Percentiles rank a stretch among this genome's conserved stretches.
Evolutionary conservation across 1,140 invertebrate genomes (phyloP).

Genomic region (Bombus waltoni): DNA sequence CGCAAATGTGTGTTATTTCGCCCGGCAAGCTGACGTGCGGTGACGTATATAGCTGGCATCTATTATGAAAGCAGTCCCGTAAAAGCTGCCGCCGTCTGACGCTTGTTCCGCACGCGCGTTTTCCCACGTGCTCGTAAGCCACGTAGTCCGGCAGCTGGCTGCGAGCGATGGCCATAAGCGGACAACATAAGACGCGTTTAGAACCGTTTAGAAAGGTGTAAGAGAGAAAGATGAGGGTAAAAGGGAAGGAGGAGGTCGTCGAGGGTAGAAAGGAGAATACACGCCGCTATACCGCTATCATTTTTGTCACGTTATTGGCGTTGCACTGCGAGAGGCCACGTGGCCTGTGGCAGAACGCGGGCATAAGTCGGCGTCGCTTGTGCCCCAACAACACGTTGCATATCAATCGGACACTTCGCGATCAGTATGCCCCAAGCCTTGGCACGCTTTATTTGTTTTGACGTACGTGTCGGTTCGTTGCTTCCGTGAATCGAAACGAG

Average conservation of each 20-base stretch:
- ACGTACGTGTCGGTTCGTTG: conserved; percentile 44
- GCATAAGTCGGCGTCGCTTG: conserved; percentile 33
- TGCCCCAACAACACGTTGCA: neutral
- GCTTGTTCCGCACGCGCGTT: conserved; percentile 75
- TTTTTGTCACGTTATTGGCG: conserved; percentile 50
- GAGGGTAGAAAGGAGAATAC: conserved; percentile 12
- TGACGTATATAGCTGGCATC: conserved; percentile 68
- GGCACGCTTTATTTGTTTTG: conserved; percentile 60
- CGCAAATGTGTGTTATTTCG: conserved; percentile 80
- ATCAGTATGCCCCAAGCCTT: conserved; percentile 64
- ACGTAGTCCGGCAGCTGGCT: conserved; percentile 55
- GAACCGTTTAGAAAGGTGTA: conserved; percentile 40
- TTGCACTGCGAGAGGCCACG: conserved; percentile 61
- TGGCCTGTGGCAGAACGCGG: conserved; percentile 56
- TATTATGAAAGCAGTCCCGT: conserved; percentile 75
- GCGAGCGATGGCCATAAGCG: neutral
- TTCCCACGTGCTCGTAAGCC: conserved; percentile 76
- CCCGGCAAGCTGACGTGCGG: conserved; percentile 63
- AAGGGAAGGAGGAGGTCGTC: neutral
- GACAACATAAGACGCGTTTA: conserved; percentile 34
- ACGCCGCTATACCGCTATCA: conserved; percentile 50
- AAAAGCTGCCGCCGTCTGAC: conserved; percentile 65
- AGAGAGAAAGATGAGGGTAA: conserved; percentile 11
- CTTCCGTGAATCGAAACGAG: conserved; percentile 15
- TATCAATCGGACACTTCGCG: conserved; percentile 21